Conservation (phyloP, 2,797 vertebrate species). For the Margarornis squamiger region DNA sequence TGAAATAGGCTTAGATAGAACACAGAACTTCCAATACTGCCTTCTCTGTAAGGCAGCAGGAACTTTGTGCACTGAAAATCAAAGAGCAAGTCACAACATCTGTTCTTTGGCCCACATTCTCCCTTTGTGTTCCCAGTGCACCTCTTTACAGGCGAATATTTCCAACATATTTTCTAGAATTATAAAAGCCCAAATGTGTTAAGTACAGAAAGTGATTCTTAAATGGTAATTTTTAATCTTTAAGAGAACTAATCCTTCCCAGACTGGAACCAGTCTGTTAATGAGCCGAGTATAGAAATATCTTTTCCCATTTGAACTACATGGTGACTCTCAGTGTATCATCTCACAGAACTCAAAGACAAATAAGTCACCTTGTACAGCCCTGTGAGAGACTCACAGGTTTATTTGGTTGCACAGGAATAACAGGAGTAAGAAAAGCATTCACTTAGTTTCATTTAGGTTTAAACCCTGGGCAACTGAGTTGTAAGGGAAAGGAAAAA, state of each 20-base stretch:
- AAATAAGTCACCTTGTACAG: background rate
- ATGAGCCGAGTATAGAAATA: background rate
- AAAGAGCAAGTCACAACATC: background rate
- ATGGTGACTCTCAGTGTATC: fast-evolving
- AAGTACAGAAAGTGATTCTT: background rate
- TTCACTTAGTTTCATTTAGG: background rate
- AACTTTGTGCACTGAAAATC: background rate
- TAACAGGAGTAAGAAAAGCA: background rate
- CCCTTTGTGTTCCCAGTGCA: background rate
- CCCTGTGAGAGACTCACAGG: background rate
- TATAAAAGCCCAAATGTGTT: background rate
- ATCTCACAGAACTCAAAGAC: background rate
- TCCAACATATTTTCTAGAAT: background rate
- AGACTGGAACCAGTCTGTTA: background rate
- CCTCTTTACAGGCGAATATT: background rate
- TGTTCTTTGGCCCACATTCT: background rate
- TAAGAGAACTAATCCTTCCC: background rate
- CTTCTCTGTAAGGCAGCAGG: background rate
- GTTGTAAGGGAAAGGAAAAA: background rate
- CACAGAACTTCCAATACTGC: background rate
- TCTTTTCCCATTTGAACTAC: background rate
- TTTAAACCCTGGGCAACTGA: background rate
- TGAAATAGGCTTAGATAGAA: background rate
- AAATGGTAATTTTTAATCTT: background rate
- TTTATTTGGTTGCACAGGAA: background rate